A percentile compares a stretch with the other conserved stretches of the same genome.
Evolutionary conservation across 2,113 vertebrate genomes (phyloP).

Genomic region (Egretta garzetta): DNA sequence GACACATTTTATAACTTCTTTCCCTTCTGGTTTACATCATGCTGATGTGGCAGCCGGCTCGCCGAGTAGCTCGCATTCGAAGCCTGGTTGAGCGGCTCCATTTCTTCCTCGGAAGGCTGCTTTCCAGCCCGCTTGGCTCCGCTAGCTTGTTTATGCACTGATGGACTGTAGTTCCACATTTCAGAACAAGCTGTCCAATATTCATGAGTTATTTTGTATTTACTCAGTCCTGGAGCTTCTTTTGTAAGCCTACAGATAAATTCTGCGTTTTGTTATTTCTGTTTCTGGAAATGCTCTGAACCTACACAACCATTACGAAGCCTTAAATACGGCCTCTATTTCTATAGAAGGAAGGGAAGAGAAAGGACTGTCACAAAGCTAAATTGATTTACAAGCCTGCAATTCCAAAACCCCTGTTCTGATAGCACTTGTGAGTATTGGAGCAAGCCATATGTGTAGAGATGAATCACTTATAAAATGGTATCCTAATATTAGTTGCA

Average conservation of each 20-base stretch:
- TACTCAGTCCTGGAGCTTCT: slow-evolving; percentile 4
- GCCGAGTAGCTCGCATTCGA: not conserved
- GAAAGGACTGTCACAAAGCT: not conserved
- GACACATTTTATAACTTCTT: not conserved
- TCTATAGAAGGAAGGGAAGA: not conserved
- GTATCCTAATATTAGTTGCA: not conserved
- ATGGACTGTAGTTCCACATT: slow-evolving; percentile 31
- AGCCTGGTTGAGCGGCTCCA: not conserved
- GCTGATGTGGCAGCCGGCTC: not conserved
- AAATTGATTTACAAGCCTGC: slow-evolving; percentile 10
- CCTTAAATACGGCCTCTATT: not conserved
- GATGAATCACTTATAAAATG: not conserved
- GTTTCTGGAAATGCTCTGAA: not conserved
- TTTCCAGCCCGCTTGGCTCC: slow-evolving; percentile 34
- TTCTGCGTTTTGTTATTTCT: slow-evolving; percentile 8
- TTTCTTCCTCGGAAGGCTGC: not conserved
- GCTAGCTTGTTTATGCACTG: slow-evolving; percentile 35
- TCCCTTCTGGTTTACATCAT: slow-evolving; percentile 30
- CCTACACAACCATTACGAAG: not conserved
- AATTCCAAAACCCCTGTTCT: not conserved
- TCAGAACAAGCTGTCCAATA: slow-evolving; percentile 59
- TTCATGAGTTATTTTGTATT: slow-evolving; percentile 55
- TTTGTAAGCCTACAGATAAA: slow-evolving; percentile 28
- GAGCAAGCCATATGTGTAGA: not conserved
- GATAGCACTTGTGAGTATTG: not conserved